A percentile compares a stretch with the other conserved stretches of the same genome.
Evolutionary conservation across 2,888 invertebrate species (phyloP).

Genomic region (Phalera bucephala): DNA sequence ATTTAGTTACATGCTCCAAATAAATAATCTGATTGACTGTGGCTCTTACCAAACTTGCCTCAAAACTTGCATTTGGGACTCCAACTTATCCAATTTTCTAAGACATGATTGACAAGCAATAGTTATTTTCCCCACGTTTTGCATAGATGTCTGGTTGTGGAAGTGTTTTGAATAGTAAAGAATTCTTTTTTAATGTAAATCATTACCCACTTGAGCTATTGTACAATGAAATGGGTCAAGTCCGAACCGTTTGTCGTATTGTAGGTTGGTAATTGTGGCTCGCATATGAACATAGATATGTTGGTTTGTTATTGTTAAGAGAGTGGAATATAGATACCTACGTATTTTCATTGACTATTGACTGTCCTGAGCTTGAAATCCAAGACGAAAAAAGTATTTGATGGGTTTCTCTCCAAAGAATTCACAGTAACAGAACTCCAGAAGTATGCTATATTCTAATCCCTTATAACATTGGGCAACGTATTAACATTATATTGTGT

Average conservation of each 20-base stretch:
- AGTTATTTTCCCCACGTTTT: neutral
- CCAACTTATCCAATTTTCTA: too few species aligned
- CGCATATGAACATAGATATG: constrained; percentile 22
- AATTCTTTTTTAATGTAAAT: constrained; percentile 55
- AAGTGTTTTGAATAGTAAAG: constrained; percentile 17
- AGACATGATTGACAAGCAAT: neutral
- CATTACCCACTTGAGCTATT: constrained; percentile 43
- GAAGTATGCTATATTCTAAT: too few species aligned
- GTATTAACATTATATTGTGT: too few species aligned
- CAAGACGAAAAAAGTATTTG: too few species aligned
- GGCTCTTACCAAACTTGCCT: neutral
- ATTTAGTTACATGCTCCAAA: neutral
- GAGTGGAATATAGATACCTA: too few species aligned
- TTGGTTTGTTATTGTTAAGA: too few species aligned
- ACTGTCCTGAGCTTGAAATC: too few species aligned
- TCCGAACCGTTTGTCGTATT: constrained; percentile 33
- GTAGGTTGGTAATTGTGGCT: constrained; percentile 40
- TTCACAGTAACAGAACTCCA: too few species aligned
- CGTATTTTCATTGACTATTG: too few species aligned
- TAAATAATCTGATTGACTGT: neutral
- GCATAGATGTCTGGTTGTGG: neutral
- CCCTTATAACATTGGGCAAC: too few species aligned
- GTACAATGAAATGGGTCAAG: constrained; percentile 50
- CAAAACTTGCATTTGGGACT: neutral
- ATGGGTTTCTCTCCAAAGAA: too few species aligned